Base-by-base conservation (phyloP, 2,797 vertebrate species). In the Pseudochaenichthys georgianus region DNA sequence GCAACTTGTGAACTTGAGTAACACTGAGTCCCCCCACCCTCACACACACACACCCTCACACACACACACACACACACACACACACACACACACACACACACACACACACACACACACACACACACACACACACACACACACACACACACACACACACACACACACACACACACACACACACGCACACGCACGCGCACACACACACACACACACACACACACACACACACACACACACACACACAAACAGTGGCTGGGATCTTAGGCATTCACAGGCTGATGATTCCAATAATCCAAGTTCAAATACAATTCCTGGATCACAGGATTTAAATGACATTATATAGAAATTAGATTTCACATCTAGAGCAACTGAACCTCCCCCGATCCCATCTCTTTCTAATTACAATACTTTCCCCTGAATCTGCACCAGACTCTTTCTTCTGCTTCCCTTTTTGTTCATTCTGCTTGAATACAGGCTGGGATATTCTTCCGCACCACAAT, bases 241-340 rank as follows among this genome's bases (percentile, higher is more conserved):
- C 80, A 87, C 77, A 83, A 67, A 83, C 84, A 80, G 66, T 68
- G 75, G 64, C 54, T 50, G 68, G 81, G 87, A 93, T 93, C 82
- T 87, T 82, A 87, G 78, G 88, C 88, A 93, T 94, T 93, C 91
- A 92, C 85, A 75, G 87, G 52, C 85, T 89, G 90, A 94, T 92
- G 89, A 91, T 91, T 95, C 91, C 59, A 83, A 94, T 94, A 93
- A 95, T 94, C 93, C 87, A 31, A 89, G 85, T 92, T 94, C 86
- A 92, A 93, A 94, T 92, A 90, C 87, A 91, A 92, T 91, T 92
- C 87, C 88, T 87, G 90, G 89, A 94, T 89, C 88, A 88, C 87
- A 83, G 93, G 94, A 92, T 94, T 93, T 94, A 92, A 94, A 93
- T 94, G 89, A 92, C 93, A 94, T 94, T 94, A 93, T 93, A 93